Evolutionary conservation across 2,888 invertebrate genomes (phyloP).

Genomic region (Andrena haemorrhoa): DNA sequence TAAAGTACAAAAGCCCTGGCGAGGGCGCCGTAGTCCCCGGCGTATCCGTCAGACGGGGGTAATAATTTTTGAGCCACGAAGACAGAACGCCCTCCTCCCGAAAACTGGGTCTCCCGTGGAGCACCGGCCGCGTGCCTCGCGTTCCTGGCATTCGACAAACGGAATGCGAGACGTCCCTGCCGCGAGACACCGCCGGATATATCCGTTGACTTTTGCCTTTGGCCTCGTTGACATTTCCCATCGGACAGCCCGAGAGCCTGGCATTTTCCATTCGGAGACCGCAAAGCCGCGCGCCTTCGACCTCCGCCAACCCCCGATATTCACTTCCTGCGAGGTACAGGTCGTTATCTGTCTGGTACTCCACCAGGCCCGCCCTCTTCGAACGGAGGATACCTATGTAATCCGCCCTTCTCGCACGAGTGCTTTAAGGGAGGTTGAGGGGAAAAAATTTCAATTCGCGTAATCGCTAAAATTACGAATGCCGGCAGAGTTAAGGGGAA

Average conservation of each 20-base stretch:
- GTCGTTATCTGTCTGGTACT: not conserved
- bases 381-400: not conserved
- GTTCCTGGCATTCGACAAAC: slow-evolving; percentile 58
- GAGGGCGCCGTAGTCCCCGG: not conserved
- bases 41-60: slow-evolving; percentile 15
- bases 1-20: slow-evolving; percentile 32
- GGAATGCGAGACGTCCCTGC: slow-evolving; percentile 58
- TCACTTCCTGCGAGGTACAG: slow-evolving; percentile 39
- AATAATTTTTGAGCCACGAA: slow-evolving; percentile 60
- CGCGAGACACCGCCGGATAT: slow-evolving; percentile 36
- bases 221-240: slow-evolving; percentile 75
- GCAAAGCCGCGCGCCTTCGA: slow-evolving; percentile 48
- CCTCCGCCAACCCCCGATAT: slow-evolving; percentile 19
- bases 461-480: not conserved
- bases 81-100: slow-evolving; percentile 15
- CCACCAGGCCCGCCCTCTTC: not conserved
- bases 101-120: slow-evolving; percentile 20
- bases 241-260: slow-evolving; percentile 60
- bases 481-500: not conserved
- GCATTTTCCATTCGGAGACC: slow-evolving; percentile 62
- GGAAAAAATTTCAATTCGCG: not conserved
- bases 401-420: not conserved
- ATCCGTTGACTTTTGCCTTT: slow-evolving; percentile 67
- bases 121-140: slow-evolving; percentile 34
- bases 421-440: not conserved